These are phyloP conservation scores for Lepidothrix coronata DNA, from an alignment of 2,113 vertebrate species.

Conservation along the genomic window DNA sequence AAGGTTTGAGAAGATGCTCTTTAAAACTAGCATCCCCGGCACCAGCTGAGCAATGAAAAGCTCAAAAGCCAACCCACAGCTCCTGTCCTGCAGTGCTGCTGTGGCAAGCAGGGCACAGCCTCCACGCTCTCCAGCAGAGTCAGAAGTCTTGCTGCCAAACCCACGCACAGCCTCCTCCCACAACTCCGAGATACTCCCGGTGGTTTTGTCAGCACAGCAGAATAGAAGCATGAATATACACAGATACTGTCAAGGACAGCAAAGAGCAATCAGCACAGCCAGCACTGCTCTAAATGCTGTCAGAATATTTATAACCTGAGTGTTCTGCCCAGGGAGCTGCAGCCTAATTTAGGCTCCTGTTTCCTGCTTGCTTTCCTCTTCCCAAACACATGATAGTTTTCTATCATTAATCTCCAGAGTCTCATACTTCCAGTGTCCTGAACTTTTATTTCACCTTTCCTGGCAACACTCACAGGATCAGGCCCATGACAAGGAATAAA, in stretches of 20 bases:
- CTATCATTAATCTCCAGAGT: not conserved
- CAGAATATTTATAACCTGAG: slow-evolving; percentile 50
- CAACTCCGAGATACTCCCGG: not conserved
- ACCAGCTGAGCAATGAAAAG: not conserved
- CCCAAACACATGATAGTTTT: not conserved
- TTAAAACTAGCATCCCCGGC: not conserved
- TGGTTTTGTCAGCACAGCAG: not conserved
- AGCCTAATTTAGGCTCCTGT: not conserved
- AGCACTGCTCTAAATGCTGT: not conserved
- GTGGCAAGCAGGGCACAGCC: not conserved
- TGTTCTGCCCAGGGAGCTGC: not conserved
- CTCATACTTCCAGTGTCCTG: not conserved
- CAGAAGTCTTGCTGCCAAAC: not conserved
- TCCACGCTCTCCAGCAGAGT: not conserved
- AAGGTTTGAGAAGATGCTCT: not conserved
- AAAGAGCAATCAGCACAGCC: not conserved
- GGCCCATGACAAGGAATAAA: not conserved
- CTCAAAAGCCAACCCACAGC: not conserved
- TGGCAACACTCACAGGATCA: not conserved
- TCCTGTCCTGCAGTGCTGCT: rapidly evolving
- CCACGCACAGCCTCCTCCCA: not conserved
- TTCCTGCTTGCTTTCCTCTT: slow-evolving; percentile 10
- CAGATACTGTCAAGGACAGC: not conserved
- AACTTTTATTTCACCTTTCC: not conserved
- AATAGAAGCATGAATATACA: not conserved